Conservation (phyloP, 2,113 vertebrate genomes). For the Dicrurus megarhynchus region DNA sequence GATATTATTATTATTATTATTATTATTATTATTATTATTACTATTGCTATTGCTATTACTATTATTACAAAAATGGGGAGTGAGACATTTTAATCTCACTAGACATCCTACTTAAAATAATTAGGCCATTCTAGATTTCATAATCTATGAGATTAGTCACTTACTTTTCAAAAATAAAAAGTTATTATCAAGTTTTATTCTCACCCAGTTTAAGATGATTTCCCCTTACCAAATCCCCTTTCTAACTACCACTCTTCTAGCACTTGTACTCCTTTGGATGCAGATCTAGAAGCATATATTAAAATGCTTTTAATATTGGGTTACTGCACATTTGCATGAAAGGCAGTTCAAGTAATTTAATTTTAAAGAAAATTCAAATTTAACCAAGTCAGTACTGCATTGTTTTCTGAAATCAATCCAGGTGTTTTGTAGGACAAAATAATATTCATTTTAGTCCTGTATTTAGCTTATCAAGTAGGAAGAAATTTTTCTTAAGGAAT, state of each 20-base stretch:
- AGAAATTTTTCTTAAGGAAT: background rate
- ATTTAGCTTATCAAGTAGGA: background rate
- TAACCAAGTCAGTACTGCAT: background rate
- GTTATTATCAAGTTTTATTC: background rate
- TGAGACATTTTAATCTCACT: background rate
- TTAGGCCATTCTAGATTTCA: background rate
- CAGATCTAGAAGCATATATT: background rate
- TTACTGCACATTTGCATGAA: background rate
- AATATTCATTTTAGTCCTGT: background rate
- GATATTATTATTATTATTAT: background rate
- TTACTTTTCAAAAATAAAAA: background rate
- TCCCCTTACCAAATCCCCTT: background rate
- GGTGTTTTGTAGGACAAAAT: background rate
- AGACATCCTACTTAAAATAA: background rate
- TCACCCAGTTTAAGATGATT: background rate
- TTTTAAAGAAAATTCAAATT: background rate
- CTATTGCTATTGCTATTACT: too few species aligned
- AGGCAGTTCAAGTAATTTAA: fast-evolving
- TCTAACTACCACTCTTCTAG: background rate
- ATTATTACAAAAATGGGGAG: too few species aligned
- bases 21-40: too few species aligned
- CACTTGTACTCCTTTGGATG: background rate
- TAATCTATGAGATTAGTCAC: background rate
- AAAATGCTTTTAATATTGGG: background rate
- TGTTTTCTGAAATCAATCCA: background rate